phyloP scores from a whole-genome alignment of 1,140 invertebrate species.

The Zaprionus nigranus region DNA sequence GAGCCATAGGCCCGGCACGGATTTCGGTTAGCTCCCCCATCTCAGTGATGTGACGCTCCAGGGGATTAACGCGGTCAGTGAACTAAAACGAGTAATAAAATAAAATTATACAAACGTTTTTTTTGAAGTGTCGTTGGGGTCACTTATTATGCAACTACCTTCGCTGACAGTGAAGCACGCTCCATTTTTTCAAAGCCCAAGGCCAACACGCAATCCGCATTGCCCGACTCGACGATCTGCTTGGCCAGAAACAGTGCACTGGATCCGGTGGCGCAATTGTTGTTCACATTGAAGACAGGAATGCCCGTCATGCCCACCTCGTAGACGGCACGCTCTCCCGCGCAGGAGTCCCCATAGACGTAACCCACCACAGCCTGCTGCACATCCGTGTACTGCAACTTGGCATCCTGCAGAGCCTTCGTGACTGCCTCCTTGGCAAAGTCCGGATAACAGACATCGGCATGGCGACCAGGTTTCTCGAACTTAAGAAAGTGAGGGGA shows the following conservation, averaged over 20 bases:
- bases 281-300: slow-evolving; percentile 99
- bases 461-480: slow-evolving; percentile 92
- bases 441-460: slow-evolving; percentile 96
- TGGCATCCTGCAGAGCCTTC: slow-evolving; percentile 95
- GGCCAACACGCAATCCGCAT: slow-evolving; percentile 94
- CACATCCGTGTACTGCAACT: slow-evolving; percentile 91
- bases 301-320: slow-evolving; percentile 98
- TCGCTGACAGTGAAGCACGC: slow-evolving; percentile 92
- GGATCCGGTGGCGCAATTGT: slow-evolving; percentile 98
- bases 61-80: slow-evolving; percentile 95
- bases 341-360: slow-evolving; percentile 98
- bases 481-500: slow-evolving; percentile 71
- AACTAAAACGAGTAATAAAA: slow-evolving; percentile 85
- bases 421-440: slow-evolving; percentile 97
- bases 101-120: not conserved
- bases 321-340: slow-evolving; percentile 97
- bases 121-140: no score
- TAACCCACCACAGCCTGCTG: slow-evolving; percentile 97
- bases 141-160: slow-evolving; percentile 84
- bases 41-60: slow-evolving; percentile 95
- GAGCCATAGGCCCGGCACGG: slow-evolving; percentile 92
- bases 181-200: slow-evolving; percentile 99
- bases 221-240: slow-evolving; percentile 94
- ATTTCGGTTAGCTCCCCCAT: slow-evolving; percentile 94
- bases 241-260: slow-evolving; percentile 96